Base-by-base conservation (phyloP, 2,888 invertebrate species). In the Tetheella fluctuosa region DNA sequence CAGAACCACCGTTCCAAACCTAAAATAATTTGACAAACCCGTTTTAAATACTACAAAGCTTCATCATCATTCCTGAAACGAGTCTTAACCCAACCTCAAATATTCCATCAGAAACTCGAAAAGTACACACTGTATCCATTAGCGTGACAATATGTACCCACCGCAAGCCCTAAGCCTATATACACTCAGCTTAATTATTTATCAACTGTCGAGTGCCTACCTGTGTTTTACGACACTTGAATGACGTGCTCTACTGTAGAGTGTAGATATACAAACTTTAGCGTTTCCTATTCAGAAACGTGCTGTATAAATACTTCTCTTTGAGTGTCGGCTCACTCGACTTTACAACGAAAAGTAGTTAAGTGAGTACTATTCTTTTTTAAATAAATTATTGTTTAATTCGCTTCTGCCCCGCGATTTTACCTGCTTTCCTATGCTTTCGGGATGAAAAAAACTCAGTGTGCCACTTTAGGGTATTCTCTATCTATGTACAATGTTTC, bases 161-260 rank as follows among this genome's bases (percentile, higher is more conserved):
- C 52, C 23, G 30, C 54, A 58, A 54, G 60, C 59, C 63, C 57
- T 59, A 52, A 53, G 12, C 56, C 28, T 57, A 58, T 62, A 57
- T 64, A 69, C 62, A 65, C 64, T 64, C 58, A 37, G 68, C 65
- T 81, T 77, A 80, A 83, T 80, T 81, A 83, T 83, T 79, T 76
- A 83, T 69, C 68, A 68, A 65, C 61, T 73, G 73, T 67, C 71
- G 72, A 76, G 78, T 72, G 78, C 72, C 73, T 74, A 76, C 77
- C 77, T 76, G 70, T 77, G 79, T 79, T 70, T 63, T 62, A 48
- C 73, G 80, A 77, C 80, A 79, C 60, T 71, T 80, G 78, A 83
- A 79, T 80, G 82, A 79, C 81, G 64, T 71, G 67, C n/a, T 48
- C 48, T 20, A 48, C 48, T 20, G 20, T 48, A 48, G 25, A 25